Evolutionary conservation across 2,888 invertebrate species (phyloP).

Genomic region (Philaethria dido): DNA sequence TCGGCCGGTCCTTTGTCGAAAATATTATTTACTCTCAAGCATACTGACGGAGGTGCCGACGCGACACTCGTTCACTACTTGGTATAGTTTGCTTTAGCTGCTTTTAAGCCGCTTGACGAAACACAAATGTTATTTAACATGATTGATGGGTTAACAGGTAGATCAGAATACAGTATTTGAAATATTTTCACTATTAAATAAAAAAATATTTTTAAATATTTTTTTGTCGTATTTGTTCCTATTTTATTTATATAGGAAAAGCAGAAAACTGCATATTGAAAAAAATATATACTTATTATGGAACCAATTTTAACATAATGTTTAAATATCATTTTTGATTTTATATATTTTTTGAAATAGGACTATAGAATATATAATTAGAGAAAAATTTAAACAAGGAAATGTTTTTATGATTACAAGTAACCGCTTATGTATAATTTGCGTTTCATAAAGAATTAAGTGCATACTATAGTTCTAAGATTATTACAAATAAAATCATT

Average conservation of each 20-base stretch:
- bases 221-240: too few relatives aligned
- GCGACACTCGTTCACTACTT: conserved; percentile 68
- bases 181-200: too few relatives aligned
- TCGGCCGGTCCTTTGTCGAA: conserved; percentile 73
- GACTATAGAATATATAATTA: too few relatives aligned
- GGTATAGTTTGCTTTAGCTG: conserved; percentile 67
- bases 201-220: neutral
- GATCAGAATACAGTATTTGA: conserved; percentile 20
- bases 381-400: too few relatives aligned
- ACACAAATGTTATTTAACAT: conserved; percentile 47
- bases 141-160: conserved; percentile 41
- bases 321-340: too few relatives aligned
- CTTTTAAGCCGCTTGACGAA: conserved; percentile 51
- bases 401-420: too few relatives aligned
- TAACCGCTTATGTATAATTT: too few relatives aligned
- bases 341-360: too few relatives aligned
- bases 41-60: conserved; percentile 64
- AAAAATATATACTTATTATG: neutral
- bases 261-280: neutral
- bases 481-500: too few relatives aligned
- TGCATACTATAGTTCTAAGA: neutral
- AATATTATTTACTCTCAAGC: conserved; percentile 71
- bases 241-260: neutral
- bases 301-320: too few relatives aligned
- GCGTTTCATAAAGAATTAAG: too few relatives aligned